A percentile compares a stretch with the other conserved stretches of the same genome.
These are phyloP conservation scores for Poecilia picta DNA, from an alignment of 2,797 vertebrate species.

Conservation along the genomic window DNA sequence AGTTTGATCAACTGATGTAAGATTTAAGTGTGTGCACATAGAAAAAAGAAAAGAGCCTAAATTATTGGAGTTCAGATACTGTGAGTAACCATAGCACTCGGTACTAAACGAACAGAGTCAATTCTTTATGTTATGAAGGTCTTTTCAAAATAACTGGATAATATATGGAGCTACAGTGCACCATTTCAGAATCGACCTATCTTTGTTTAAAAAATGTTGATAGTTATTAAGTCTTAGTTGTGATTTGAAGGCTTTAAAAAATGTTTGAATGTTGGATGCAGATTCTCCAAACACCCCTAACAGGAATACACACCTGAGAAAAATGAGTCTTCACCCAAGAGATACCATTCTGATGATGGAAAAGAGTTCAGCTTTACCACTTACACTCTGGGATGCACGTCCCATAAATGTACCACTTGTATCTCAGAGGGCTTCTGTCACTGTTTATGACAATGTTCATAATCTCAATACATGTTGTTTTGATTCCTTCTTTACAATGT, in stretches of 20 bases:
- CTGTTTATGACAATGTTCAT: not conserved
- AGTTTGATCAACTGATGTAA: slow-evolving; percentile 4
- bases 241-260: not conserved
- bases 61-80: not conserved
- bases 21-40: not conserved
- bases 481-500: not conserved
- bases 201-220: not conserved
- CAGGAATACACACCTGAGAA: not conserved
- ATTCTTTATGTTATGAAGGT: not conserved
- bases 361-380: not conserved
- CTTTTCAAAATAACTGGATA: not conserved
- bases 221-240: not conserved
- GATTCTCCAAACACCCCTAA: not conserved
- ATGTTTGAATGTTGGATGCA: not conserved
- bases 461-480: not conserved
- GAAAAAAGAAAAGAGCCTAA: not conserved
- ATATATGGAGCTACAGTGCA: not conserved
- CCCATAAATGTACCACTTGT: not conserved
- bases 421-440: not conserved
- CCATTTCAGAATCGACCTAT: not conserved
- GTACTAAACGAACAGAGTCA: not conserved
- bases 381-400: not conserved
- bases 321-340: not conserved
- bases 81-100: not conserved
- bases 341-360: not conserved